Evolutionary conservation across 2,797 vertebrate species (phyloP), one percentile per base, ranked within the genome.

Genomic region (Oreochromis mossambicus): DNA sequence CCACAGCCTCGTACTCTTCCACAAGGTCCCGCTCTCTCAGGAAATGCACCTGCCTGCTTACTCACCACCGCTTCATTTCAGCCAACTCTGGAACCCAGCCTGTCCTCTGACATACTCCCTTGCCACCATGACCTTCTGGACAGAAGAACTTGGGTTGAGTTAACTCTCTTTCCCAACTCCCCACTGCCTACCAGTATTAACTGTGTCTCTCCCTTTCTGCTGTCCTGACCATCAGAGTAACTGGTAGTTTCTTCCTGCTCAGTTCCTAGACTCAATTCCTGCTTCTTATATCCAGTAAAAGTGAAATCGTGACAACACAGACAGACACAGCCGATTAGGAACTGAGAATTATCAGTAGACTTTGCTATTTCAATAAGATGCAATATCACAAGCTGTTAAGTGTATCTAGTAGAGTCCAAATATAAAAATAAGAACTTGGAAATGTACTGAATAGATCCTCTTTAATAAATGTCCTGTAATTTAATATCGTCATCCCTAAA

Each of bases 1-100:
- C n/a, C n/a, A 6, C 0, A 68, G 13, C 38, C 63, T 68, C 0
- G 1, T 14, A 24, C 36, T 24, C 29, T 15, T 61, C 13, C n/a
- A 68, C n/a, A 21, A 24, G 41, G 36, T 41, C 36, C 63, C 14
- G 7, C 36, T 41, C n/a, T 3, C 63, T 24, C 36, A 43, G 63
- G n/a, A 4, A 68, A 24, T 3, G 13, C n/a, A 9, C 1, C 63
- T 10, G 12, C 3, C 7, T 24, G 63, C 36, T 24, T n/a, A 3
- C 38, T 68, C 36, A 24, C 29, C 61, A 66, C n/a, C 9, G 38
- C n/a, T 41, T 43, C 12, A 68, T 41, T 24, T 68, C 8, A 68
- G 12, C n/a, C 63, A 68, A 24, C 63, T 68, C 36, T 41, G 61
- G n/a, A 68, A 0, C 1, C 12, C 63, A 43, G 36, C 36, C 24